Evolutionary conservation across 1,140 invertebrate species (phyloP).

Genomic region (Sycophaga agraensis): DNA sequence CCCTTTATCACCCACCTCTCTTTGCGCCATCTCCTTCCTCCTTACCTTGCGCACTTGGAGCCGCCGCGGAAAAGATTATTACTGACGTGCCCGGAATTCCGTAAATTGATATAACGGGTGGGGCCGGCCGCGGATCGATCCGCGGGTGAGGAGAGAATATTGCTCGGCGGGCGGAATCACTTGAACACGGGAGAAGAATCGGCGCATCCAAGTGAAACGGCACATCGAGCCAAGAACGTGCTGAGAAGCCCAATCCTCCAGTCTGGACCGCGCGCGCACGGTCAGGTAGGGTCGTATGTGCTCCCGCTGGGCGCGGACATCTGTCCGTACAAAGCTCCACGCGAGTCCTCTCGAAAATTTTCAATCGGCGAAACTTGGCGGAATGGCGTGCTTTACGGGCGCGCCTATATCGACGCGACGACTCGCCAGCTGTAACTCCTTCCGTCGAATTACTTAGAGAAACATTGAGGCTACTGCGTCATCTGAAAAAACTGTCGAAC

Average conservation of each 20-base stretch:
- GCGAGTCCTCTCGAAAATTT: background rate
- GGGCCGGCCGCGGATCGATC: background rate
- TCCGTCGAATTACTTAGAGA: too few species aligned
- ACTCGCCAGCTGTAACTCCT: too few species aligned
- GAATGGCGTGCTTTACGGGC: background rate
- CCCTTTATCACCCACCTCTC: constrained; percentile 15
- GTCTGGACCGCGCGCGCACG: constrained; percentile 26
- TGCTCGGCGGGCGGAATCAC: constrained; percentile 23
- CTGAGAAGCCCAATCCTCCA: constrained; percentile 36
- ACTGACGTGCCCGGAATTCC: constrained; percentile 28
- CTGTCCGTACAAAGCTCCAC: background rate
- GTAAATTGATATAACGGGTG: constrained; percentile 26
- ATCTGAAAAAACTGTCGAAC: too few species aligned
- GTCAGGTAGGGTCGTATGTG: too few species aligned
- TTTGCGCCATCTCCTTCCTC: background rate
- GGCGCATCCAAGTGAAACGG: constrained; percentile 22
- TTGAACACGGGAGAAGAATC: constrained; percentile 28
- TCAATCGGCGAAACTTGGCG: background rate
- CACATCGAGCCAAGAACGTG: constrained; percentile 37
- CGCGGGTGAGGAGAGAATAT: constrained; percentile 19
- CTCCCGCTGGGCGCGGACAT: too few species aligned
- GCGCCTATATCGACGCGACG: too few species aligned
- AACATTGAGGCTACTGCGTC: too few species aligned
- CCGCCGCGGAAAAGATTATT: constrained; percentile 19
- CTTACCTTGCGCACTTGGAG: constrained; percentile 5